Evolutionary conservation across 2,888 invertebrate genomes (phyloP), one percentile per base, ranked within the genome.

Genomic region (Ochropleura plecta): DNA sequence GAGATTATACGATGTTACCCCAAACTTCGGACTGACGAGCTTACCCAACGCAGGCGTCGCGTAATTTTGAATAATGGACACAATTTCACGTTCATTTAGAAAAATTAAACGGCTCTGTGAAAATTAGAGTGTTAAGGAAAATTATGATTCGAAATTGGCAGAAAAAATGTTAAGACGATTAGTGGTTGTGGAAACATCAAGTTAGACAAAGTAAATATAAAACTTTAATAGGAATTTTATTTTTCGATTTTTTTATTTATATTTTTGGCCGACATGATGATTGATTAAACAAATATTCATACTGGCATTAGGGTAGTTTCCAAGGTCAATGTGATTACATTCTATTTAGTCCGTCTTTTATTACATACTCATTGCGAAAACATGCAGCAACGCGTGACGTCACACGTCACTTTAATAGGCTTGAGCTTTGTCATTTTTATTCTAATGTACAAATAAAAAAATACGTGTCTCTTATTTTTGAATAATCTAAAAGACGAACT

Each of bases 1-100:
- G 75, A 81, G 84, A 84, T 86, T 84, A 86, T 80, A 80, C 71
- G 72, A 60, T 76, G 59, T 60, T 72, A 57, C 72, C 49, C 70
- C 57, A 71, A 76, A 82, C 83, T 73, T 82, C n/a, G 49, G 49
- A 70, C 73, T 40, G 77, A 63, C 51, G 42, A 70, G 70, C 67
- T 78, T 74, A 70, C 59, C 67, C 62, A 67, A 65, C 71, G 76
- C 57, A 12, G 20, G 55, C 81, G 53, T 71, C 57, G 69, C 40
- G 82, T 82, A 77, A 82, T 85, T 82, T 73, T 70, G 82, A 82
- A 78, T 73, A 82, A 78, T 73, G 70, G 64, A 78, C 63, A 55
- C 42, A 57, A 76, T 59, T 81, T 70, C 72, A 70, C 48, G 65
- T 72, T 78, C 51, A 73, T 59, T 73, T 70, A 53, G 30, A 66